Percentiles rank a stretch among this genome's conserved stretches.
phyloP scores from a whole-genome alignment of 2,888 invertebrate genomes.

The Perithous albicinctus region DNA sequence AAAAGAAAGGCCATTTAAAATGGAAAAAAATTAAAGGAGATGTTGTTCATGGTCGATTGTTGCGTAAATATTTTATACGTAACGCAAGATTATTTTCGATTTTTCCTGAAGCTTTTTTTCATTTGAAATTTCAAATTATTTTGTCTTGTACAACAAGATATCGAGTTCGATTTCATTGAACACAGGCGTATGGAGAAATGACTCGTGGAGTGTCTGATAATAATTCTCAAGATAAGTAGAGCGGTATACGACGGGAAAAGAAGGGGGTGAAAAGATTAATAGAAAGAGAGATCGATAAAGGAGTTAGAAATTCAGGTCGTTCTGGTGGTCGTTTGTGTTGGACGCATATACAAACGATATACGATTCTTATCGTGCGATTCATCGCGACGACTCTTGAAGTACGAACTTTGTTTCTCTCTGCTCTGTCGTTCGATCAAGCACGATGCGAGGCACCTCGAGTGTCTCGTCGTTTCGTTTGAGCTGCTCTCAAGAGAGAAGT shows the following conservation, averaged over 20 bases:
- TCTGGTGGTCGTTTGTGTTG: slow-evolving; percentile 35
- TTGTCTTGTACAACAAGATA: too few relatives aligned
- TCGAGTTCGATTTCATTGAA: slow-evolving; percentile 38
- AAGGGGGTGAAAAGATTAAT: slow-evolving; percentile 37
- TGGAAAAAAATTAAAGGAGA: too few relatives aligned
- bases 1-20: too few relatives aligned
- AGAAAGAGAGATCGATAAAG: slow-evolving; percentile 51
- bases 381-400: slow-evolving; percentile 30
- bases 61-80: too few relatives aligned
- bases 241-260: slow-evolving; percentile 38
- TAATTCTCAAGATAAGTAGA: slow-evolving; percentile 54
- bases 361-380: slow-evolving; percentile 57
- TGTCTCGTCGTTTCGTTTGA: slow-evolving; percentile 33
- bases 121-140: too few relatives aligned
- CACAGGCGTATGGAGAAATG: slow-evolving; percentile 38
- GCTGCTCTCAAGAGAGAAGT: slow-evolving; percentile 28
- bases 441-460: slow-evolving; percentile 12
- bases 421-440: slow-evolving; percentile 41
- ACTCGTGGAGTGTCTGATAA: slow-evolving; percentile 47
- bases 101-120: too few relatives aligned
- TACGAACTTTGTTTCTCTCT: slow-evolving; percentile 36
- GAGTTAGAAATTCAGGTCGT: slow-evolving; percentile 60
- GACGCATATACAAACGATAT: slow-evolving; percentile 24
- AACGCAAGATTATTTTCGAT: too few relatives aligned
- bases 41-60: too few relatives aligned